Conservation (phyloP, 2,113 vertebrate genomes). For the Guaruba guarouba region DNA sequence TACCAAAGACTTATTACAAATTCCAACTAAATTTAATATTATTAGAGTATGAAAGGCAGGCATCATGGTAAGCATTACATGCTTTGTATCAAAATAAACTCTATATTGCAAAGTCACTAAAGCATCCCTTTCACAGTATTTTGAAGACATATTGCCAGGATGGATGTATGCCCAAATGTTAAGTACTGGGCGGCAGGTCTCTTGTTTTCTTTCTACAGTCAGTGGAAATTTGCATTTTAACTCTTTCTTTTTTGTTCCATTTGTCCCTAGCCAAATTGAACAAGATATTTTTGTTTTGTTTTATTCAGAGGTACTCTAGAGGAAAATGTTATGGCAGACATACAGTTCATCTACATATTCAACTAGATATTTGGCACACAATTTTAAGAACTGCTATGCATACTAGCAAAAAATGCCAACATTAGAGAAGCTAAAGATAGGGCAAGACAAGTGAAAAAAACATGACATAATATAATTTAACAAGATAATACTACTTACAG, state of each 20-base stretch:
- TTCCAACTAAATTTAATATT: background rate
- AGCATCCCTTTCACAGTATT: background rate
- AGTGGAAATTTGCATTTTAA: background rate
- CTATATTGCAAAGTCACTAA: background rate
- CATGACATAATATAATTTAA: slow-evolving; percentile 24
- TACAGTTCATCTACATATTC: slow-evolving; percentile 60
- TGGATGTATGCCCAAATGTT: background rate
- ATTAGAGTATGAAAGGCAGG: background rate
- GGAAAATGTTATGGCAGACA: slow-evolving; percentile 53
- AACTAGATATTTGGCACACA: slow-evolving; percentile 44
- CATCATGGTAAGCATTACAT: background rate
- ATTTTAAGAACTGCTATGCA: slow-evolving; percentile 21
- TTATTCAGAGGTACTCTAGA: slow-evolving; percentile 41
- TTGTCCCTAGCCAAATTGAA: slow-evolving; percentile 45
- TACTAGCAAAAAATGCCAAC: slow-evolving; percentile 21
- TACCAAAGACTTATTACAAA: background rate
- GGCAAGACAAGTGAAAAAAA: background rate
- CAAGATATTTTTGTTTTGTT: slow-evolving; percentile 51
- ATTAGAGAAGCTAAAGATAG: background rate
- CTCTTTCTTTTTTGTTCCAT: background rate
- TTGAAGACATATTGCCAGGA: background rate
- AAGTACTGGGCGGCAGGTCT: background rate
- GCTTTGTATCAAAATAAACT: background rate
- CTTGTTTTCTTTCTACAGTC: background rate
- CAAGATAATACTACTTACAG: background rate